These are phyloP conservation scores for Casuarius casuarius DNA, from an alignment of 2,113 vertebrate genomes.

Conservation along the genomic window DNA sequence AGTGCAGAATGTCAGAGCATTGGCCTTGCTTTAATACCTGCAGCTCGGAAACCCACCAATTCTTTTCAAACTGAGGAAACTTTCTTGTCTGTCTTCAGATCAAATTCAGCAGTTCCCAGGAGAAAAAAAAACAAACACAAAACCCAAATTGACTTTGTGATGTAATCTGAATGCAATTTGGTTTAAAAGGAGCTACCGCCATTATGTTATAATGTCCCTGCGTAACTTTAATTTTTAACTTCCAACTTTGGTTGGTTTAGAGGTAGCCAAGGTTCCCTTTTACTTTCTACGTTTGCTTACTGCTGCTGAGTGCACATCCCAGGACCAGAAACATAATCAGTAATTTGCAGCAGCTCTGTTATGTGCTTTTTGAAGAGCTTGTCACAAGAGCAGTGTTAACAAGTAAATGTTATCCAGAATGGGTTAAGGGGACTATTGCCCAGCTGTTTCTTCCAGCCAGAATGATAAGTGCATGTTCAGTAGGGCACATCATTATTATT, in stretches of 20 bases:
- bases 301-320: background rate
- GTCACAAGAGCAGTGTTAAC: background rate
- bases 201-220: background rate
- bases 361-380: background rate
- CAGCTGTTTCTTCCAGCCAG: background rate
- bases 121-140: background rate
- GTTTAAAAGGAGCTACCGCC: background rate
- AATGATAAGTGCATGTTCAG: background rate
- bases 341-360: background rate
- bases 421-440: background rate
- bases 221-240: background rate
- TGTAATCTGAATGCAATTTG: background rate
- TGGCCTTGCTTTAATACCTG: background rate
- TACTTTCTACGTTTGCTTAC: background rate
- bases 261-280: background rate
- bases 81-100: background rate
- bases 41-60: background rate
- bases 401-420: background rate
- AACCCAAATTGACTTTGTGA: background rate
- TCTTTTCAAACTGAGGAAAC: background rate
- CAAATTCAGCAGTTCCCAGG: background rate
- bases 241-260: background rate
- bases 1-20: rapidly evolving
- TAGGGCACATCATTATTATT: background rate
- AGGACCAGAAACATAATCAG: background rate